Evolutionary conservation across 2,888 invertebrate genomes (phyloP), one percentile per base, ranked within the genome.

Genomic region (Deilephila elpenor): DNA sequence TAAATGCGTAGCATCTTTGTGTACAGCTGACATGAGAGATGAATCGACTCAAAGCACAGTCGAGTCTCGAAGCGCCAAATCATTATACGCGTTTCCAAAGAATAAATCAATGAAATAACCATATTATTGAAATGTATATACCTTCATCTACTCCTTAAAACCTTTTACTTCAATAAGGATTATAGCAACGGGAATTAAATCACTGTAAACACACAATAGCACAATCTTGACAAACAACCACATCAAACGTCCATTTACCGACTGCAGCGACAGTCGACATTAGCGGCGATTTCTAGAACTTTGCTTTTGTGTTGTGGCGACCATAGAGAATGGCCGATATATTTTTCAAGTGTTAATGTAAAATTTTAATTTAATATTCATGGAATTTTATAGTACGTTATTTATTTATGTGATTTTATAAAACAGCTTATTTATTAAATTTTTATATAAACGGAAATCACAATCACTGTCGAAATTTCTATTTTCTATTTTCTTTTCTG

Each of bases 71-170:
- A 93, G 91, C 93, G 90, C 92, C 91, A 92, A 91, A 87, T 87
- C 85, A 84, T 78, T 83, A 82, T 77, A 77, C 78, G 76, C 77
- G 81, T 77, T 84, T 79, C 59, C 62, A 76, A 76, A 73, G 20
- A 75, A 61, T 76, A 76, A 73, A 76, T 72, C 78, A 70, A 77
- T 74, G 44, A 87, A 86, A 84, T 84, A 82, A 85, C 71, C 74
- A 78, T 78, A 70, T 34, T 79, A 79, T 78, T 80, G 78, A 78
- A 74, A 78, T 76, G 78, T 80, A 86, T 83, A 83, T 91, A 96
- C 96, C 96, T 96, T 96, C 96, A 96, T 96, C 96, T 96, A 96
- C 96, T 95, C 95, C 95, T 95, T 88, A 89, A 89, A 91, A 91
- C 88, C 87, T 88, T 91, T 85, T 85, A 91, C 93, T 92, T 89